A percentile compares a stretch with the other conserved stretches of the same genome.
These are phyloP conservation scores for Drosophila truncata DNA, from an alignment of 1,140 invertebrate genomes.

Conservation along the genomic window DNA sequence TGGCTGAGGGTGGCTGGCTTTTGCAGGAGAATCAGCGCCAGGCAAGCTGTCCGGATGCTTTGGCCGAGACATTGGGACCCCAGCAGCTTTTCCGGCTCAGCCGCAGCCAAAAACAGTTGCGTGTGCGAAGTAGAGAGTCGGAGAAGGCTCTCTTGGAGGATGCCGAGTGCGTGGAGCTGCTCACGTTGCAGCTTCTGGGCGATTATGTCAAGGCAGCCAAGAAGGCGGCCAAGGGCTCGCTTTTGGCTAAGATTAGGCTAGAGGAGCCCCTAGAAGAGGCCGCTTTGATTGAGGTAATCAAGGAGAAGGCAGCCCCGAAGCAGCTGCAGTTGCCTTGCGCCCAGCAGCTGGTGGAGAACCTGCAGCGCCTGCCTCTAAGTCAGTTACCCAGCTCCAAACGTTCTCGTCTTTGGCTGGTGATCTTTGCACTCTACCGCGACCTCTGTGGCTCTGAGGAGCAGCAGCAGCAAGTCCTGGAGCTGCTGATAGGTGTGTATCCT, in stretches of 20 bases:
- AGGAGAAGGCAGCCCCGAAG: conserved; percentile 9
- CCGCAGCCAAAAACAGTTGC: conserved; percentile 49
- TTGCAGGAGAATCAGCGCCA: conserved; percentile 18
- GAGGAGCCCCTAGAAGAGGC: not conserved
- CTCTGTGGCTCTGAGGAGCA: conserved; percentile 25
- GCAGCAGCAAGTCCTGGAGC: conserved; percentile 33
- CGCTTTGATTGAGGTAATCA: conserved; percentile 1
- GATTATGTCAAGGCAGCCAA: conserved; percentile 28
- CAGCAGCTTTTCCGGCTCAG: conserved; percentile 33
- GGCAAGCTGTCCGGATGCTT: conserved; percentile 19
- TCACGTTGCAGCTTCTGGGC: conserved; percentile 32
- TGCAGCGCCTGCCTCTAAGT: conserved; percentile 45
- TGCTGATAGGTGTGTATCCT: conserved; percentile 41
- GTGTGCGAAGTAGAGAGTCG: conserved; percentile 6
- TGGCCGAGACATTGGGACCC: conserved; percentile 35
- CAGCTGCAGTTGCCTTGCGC: conserved; percentile 34
- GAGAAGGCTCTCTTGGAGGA: conserved; percentile 25
- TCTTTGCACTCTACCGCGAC: conserved; percentile 48
- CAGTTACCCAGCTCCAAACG: conserved; percentile 51
- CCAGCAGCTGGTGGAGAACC: conserved; percentile 17
- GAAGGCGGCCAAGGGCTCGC: conserved; percentile 39
- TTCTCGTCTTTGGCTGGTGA: conserved; percentile 52
- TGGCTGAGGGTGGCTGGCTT: conserved; percentile 48
- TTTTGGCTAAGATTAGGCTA: conserved; percentile 45
- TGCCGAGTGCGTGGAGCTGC: conserved; percentile 56